These are phyloP conservation scores for Aricia artaxerxes DNA, from an alignment of 2,888 invertebrate species.

Conservation along the genomic window DNA sequence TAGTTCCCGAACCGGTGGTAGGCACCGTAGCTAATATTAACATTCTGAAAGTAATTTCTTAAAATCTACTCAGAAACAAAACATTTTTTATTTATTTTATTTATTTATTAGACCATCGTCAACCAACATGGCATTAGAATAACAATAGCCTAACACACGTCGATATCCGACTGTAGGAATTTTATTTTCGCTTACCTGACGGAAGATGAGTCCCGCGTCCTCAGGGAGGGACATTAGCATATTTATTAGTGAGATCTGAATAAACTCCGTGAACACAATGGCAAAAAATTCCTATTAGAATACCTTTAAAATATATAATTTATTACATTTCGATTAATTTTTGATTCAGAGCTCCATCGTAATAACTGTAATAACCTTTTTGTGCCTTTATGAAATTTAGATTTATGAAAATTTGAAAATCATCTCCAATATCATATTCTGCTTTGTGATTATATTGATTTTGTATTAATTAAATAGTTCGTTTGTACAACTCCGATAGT, in stretches of 20 bases:
- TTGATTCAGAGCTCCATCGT: neutral
- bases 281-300: constrained; percentile 10
- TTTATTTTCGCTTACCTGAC: constrained; percentile 68
- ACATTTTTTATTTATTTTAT: too few species aligned
- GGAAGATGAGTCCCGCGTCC: constrained; percentile 69
- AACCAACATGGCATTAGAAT: neutral
- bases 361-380: constrained; percentile 13
- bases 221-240: constrained; percentile 72
- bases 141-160: neutral
- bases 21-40: too few species aligned
- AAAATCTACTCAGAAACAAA: too few species aligned
- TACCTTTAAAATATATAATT: constrained; percentile 11
- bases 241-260: constrained; percentile 48
- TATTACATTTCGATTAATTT: constrained; percentile 10
- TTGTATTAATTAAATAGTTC: too few species aligned
- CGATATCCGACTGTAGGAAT: constrained; percentile 35
- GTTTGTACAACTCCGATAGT: too few species aligned
- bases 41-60: too few species aligned
- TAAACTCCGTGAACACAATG: constrained; percentile 31
- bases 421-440: neutral
- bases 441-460: neutral
- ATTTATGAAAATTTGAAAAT: constrained; percentile 12
- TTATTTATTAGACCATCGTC: neutral
- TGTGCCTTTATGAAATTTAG: neutral
- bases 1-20: too few species aligned